Evolutionary conservation across 2,797 vertebrate genomes (phyloP).

Genomic region (Thalassophryne amazonica): DNA sequence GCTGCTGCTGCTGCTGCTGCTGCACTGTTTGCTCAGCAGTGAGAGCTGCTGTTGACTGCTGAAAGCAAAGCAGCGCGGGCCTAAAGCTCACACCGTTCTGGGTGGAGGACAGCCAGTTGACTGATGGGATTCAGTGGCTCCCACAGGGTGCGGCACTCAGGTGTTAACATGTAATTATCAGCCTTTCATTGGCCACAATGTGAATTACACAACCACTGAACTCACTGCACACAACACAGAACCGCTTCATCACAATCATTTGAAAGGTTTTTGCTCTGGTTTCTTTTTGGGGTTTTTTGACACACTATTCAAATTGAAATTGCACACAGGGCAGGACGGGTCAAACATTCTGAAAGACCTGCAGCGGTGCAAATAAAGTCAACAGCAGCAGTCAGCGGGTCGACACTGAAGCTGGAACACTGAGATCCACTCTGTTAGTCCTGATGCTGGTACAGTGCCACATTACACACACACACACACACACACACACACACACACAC

Average conservation of each 20-base stretch:
- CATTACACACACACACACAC: constrained; percentile 31
- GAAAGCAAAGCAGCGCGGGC: constrained; percentile 44
- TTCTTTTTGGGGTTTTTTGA: constrained; percentile 44
- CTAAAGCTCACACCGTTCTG: constrained; percentile 59
- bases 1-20: constrained; percentile 59
- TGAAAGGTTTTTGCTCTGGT: constrained; percentile 27
- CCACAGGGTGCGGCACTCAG: constrained; percentile 70
- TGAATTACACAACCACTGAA: constrained; percentile 65
- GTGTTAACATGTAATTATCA: constrained; percentile 80
- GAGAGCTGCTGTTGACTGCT: constrained; percentile 54
- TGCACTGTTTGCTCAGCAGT: constrained; percentile 68
- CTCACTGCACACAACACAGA: constrained; percentile 53
- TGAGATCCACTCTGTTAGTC: no score
- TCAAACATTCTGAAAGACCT: constrained; percentile 6
- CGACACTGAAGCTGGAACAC: no score
- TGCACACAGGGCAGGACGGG: constrained; percentile 1
- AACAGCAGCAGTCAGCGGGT: no score
- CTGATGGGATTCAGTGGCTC: constrained; percentile 76
- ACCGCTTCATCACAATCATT: constrained; percentile 50
- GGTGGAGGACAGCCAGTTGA: constrained; percentile 70
- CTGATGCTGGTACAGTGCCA: constrained; percentile 18
- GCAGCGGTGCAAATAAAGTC: background rate
- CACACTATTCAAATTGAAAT: constrained; percentile 18
- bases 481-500: constrained; percentile 42
- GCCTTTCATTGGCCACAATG: constrained; percentile 78